A percentile compares a stretch with the other conserved stretches of the same genome.
These are phyloP conservation scores for Nettapus auritus DNA, from an alignment of 2,113 vertebrate species.

Conservation along the genomic window DNA sequence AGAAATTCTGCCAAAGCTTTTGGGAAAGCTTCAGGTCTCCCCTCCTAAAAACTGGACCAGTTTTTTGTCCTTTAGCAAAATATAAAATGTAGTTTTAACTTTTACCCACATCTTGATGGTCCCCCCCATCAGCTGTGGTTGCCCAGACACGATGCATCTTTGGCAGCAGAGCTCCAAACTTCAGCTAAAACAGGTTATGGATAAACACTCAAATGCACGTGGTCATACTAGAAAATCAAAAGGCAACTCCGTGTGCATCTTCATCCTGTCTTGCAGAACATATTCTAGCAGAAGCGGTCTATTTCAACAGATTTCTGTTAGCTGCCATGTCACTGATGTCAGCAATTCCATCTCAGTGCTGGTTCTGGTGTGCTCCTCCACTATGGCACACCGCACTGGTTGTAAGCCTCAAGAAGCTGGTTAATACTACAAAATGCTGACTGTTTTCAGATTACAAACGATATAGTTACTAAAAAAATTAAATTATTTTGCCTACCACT, in stretches of 20 bases:
- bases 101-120: neutral
- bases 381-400: accelerated
- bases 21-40: neutral
- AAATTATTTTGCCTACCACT: neutral
- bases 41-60: neutral
- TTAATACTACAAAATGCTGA: neutral
- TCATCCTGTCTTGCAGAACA: neutral
- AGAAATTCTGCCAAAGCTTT: neutral
- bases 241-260: neutral
- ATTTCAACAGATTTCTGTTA: neutral
- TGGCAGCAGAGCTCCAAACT: accelerated
- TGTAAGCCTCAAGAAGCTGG: too few relatives aligned
- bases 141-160: neutral
- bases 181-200: neutral
- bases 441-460: neutral
- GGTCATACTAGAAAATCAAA: neutral
- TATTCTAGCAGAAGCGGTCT: neutral
- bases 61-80: neutral
- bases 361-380: neutral
- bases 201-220: neutral
- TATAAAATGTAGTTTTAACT: neutral
- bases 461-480: accelerated
- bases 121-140: neutral
- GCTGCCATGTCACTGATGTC: neutral
- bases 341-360: neutral